Percentiles rank a stretch among this genome's conserved stretches.
These are phyloP conservation scores for Daubentonia madagascariensis DNA, from an alignment of 2,113 vertebrate species.

Conservation along the genomic window DNA sequence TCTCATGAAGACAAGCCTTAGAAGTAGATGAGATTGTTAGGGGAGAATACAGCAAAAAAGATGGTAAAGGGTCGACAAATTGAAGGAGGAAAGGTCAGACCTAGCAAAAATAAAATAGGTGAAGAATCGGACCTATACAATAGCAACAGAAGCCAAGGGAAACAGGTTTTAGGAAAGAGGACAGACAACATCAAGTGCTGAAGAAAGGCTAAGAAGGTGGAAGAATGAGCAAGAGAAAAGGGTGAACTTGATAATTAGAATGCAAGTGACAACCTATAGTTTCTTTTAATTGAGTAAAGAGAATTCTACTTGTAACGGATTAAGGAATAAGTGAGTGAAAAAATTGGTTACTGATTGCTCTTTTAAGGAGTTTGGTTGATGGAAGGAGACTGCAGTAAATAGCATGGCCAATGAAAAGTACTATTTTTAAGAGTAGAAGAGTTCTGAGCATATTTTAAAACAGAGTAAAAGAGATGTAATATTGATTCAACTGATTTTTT, in stretches of 20 bases:
- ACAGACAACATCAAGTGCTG: neutral
- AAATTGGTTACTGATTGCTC: neutral
- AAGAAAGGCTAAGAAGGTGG: neutral
- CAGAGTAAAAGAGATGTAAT: neutral
- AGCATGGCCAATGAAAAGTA: neutral
- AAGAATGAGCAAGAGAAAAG: neutral
- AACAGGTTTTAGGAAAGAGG: neutral
- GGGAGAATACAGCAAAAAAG: neutral
- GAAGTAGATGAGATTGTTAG: neutral
- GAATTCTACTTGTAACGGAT: neutral
- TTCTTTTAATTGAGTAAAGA: neutral
- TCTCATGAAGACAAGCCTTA: neutral
- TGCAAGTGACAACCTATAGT: neutral
- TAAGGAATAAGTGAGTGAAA: neutral
- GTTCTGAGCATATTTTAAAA: neutral
- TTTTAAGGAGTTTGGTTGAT: neutral
- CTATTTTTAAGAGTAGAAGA: neutral
- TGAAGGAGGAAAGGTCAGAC: neutral
- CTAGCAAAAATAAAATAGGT: neutral
- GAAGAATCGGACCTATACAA: neutral
- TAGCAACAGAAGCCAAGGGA: neutral
- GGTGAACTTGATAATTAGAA: neutral
- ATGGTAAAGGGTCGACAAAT: neutral
- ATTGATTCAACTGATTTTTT: neutral
- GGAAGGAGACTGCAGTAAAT: neutral